Evolutionary conservation across 2,888 invertebrate genomes (phyloP).

Genomic region (Dusona sp.): DNA sequence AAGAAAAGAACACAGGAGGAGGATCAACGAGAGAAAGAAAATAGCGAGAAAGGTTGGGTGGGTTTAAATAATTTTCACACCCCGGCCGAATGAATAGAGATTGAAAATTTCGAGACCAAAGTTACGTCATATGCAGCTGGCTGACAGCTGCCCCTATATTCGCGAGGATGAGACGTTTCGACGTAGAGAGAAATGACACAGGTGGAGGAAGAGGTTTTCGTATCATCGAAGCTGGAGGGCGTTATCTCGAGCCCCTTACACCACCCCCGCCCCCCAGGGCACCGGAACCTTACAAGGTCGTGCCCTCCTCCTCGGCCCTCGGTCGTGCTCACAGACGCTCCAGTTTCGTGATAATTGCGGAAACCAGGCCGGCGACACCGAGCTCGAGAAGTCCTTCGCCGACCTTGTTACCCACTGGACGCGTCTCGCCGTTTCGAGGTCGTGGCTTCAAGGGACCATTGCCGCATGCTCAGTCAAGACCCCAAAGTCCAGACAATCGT

Average conservation of each 20-base stretch:
- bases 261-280: conserved; percentile 81
- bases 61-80: conserved; percentile 4
- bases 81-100: neutral
- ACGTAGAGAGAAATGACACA: conserved; percentile 61
- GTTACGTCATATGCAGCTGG: conserved; percentile 51
- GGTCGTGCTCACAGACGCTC: conserved; percentile 88
- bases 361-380: conserved; percentile 85
- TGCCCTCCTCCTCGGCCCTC: conserved; percentile 82
- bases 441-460: conserved; percentile 86
- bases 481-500: conserved; percentile 85
- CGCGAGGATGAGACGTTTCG: conserved; percentile 59
- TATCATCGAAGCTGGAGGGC: conserved; percentile 75
- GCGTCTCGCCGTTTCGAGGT: conserved; percentile 88
- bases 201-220: conserved; percentile 74
- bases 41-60: neutral
- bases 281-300: conserved; percentile 83
- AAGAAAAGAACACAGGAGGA: neutral
- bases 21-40: conserved; percentile 10
- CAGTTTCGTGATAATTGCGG: conserved; percentile 90
- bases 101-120: conserved; percentile 39
- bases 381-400: conserved; percentile 85
- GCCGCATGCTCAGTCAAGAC: conserved; percentile 85
- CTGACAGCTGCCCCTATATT: conserved; percentile 1
- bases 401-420: conserved; percentile 82
- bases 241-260: conserved; percentile 64